Conservation (phyloP, 2,888 invertebrate species). For the Pycnomerus fuliginosus region DNA sequence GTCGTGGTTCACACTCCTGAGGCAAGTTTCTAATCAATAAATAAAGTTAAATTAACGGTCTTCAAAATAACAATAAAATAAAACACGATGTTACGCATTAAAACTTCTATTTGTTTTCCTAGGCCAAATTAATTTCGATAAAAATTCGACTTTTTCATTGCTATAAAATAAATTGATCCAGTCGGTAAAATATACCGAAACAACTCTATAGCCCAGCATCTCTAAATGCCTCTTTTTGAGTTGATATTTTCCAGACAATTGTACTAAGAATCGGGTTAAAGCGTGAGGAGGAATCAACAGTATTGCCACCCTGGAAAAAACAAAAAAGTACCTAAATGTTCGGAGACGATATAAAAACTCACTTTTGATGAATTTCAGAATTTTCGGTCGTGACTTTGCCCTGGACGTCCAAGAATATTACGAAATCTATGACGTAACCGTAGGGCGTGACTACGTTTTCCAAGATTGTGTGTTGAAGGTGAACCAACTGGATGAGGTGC, state of each 20-base stretch:
- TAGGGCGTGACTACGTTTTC: conserved; percentile 50
- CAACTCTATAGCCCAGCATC: conserved; percentile 63
- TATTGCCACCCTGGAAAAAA: conserved; percentile 52
- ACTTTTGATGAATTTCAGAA: conserved; percentile 31
- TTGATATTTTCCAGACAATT: conserved; percentile 56
- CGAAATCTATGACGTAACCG: conserved; percentile 53
- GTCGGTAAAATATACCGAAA: conserved; percentile 54
- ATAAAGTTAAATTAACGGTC: no score
- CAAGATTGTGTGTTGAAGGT: neutral
- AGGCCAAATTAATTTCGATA: conserved; percentile 10
- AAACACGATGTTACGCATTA: no score
- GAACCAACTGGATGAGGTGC: conserved; percentile 33
- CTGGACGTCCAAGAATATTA: conserved; percentile 38
- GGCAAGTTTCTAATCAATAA: no score
- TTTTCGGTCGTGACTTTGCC: conserved; percentile 27
- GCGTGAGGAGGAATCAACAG: conserved; percentile 53
- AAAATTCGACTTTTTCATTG: conserved; percentile 54
- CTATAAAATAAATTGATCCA: conserved; percentile 61
- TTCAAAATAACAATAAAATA: no score
- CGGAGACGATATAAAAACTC: conserved; percentile 11
- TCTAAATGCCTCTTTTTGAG: conserved; percentile 62
- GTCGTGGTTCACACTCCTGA: no score
- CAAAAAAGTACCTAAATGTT: conserved; percentile 8
- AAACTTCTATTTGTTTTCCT: neutral
- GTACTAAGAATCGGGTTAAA: conserved; percentile 53